These are phyloP conservation scores for Petromus typicus DNA, from an alignment of 2,113 vertebrate genomes.

Conservation along the genomic window DNA sequence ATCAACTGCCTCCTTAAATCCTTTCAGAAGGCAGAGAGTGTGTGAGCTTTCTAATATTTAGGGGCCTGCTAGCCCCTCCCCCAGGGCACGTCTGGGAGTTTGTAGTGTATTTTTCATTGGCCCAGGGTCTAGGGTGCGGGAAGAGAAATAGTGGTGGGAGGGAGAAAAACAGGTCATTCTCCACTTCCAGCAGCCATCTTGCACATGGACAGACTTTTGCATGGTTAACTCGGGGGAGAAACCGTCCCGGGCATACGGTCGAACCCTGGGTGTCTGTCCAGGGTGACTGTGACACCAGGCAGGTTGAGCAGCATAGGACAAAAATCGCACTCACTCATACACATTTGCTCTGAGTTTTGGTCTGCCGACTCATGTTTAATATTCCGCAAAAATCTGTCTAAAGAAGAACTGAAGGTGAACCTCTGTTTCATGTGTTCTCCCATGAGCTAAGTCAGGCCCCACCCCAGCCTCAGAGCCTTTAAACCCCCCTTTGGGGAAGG, in stretches of 20 bases:
- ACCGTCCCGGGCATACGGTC: not conserved
- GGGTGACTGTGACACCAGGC: not conserved
- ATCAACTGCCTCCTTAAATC: not conserved
- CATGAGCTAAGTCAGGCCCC: not conserved
- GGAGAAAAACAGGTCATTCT: not conserved
- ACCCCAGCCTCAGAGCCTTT: not conserved
- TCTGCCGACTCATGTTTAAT: not conserved
- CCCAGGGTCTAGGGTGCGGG: not conserved
- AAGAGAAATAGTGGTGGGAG: too few species aligned
- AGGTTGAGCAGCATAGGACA: constrained; percentile 2
- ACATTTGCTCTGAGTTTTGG: not conserved
- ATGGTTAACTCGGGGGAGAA: not conserved
- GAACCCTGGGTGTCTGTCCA: not conserved
- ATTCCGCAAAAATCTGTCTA: constrained; percentile 12
- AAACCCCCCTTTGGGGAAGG: constrained; percentile 25
- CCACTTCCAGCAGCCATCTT: not conserved
- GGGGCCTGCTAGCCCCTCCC: not conserved
- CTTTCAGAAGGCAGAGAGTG: not conserved
- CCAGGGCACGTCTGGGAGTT: not conserved
- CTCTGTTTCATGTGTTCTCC: not conserved
- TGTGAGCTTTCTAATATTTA: not conserved
- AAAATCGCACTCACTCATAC: not conserved
- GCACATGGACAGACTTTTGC: not conserved
- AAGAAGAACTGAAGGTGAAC: not conserved
- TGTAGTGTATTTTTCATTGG: not conserved